Evolutionary conservation across 2,113 vertebrate species (phyloP).

Genomic region (Brachyhypopomus gauderio): DNA sequence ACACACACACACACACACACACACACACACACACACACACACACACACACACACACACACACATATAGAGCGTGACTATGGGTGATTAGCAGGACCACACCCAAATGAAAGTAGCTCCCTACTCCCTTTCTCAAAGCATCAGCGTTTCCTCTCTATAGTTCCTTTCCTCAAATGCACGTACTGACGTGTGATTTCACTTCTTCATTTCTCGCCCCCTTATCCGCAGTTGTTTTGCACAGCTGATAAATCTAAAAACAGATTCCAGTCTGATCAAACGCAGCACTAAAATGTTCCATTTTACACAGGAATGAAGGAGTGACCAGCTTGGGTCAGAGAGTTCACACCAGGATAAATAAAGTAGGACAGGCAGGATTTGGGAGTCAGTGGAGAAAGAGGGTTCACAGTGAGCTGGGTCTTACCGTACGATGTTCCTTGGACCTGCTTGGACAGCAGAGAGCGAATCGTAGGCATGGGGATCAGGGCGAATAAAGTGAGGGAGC

Average conservation of each 20-base stretch:
- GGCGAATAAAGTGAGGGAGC: conserved; percentile 84
- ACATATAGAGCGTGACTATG: no score
- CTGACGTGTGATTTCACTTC: conserved; percentile 27
- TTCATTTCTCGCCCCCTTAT: not conserved
- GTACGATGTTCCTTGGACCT: conserved; percentile 80
- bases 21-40: no score
- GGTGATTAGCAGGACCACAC: not conserved
- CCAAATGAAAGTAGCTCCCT: not conserved
- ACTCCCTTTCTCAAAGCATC: not conserved
- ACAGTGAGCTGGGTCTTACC: conserved; percentile 71
- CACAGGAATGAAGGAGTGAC: no score
- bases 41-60: no score
- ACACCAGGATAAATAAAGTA: not conserved
- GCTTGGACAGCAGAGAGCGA: conserved; percentile 89
- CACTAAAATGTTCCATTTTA: not conserved
- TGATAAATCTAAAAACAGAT: not conserved
- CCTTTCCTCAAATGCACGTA: not conserved
- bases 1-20: no score
- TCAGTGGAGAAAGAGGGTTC: not conserved
- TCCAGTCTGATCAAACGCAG: not conserved
- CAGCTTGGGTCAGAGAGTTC: not conserved
- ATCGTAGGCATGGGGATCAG: conserved; percentile 92
- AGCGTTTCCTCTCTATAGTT: not conserved
- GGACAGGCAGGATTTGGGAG: not conserved
- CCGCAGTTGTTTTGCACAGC: not conserved